These are phyloP conservation scores for Microcebus griseorufus DNA, from an alignment of 2,113 vertebrate genomes.

Conservation along the genomic window DNA sequence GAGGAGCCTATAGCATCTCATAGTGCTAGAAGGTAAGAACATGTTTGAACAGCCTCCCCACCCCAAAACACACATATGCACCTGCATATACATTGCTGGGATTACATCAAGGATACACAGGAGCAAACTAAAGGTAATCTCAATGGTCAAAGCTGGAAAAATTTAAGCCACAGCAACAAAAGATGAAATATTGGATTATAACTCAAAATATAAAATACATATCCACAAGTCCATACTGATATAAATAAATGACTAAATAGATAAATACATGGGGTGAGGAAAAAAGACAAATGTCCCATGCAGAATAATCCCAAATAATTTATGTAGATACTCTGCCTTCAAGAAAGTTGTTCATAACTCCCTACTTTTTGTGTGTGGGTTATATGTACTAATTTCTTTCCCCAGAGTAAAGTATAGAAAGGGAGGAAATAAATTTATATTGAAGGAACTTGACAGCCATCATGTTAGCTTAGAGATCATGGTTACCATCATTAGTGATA, in stretches of 20 bases:
- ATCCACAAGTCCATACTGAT: neutral
- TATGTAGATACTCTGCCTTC: neutral
- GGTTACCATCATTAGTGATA: neutral
- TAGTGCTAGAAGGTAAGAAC: neutral
- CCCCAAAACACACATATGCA: neutral
- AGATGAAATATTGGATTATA: neutral
- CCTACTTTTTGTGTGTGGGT: neutral
- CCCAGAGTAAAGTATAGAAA: neutral
- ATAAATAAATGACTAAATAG: neutral
- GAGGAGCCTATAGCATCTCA: neutral
- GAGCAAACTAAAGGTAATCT: neutral
- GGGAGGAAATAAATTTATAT: neutral
- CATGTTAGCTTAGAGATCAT: neutral
- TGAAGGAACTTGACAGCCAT: neutral
- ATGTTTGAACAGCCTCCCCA: neutral
- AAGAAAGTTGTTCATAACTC: neutral
- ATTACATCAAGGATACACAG: neutral
- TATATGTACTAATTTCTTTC: neutral
- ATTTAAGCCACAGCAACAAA: neutral
- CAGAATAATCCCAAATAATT: neutral
- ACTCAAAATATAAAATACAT: neutral
- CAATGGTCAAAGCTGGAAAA: neutral
- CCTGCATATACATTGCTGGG: neutral
- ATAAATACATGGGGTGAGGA: neutral
- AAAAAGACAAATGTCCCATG: neutral